Percentiles rank a stretch among this genome's conserved stretches.
Conservation (phyloP, 2,797 vertebrate species). For the Chiroxiphia lanceolata region DNA sequence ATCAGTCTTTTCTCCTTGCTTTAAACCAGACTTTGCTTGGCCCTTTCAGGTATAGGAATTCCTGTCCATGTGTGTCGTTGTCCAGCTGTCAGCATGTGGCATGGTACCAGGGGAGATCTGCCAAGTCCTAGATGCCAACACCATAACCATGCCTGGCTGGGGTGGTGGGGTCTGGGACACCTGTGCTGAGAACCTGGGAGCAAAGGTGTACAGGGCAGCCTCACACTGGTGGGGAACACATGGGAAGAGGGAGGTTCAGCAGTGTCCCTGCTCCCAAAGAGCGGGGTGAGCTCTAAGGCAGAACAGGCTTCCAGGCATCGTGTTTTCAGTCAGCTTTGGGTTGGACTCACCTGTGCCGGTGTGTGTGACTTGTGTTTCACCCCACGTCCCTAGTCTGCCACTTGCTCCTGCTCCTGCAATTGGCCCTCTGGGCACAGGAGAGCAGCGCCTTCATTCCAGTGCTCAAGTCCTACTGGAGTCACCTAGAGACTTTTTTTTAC, state of each 20-base stretch:
- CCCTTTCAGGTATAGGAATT: neutral
- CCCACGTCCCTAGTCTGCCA: neutral
- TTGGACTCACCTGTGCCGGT: neutral
- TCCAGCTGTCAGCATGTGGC: neutral
- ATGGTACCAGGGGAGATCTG: neutral
- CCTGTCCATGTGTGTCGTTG: neutral
- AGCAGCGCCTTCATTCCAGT: neutral
- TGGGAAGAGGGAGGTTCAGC: neutral
- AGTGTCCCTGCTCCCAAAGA: no score
- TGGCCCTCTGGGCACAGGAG: neutral
- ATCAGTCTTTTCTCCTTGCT: neutral
- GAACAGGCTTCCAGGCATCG: neutral
- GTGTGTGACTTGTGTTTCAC: neutral
- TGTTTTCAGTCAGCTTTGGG: neutral
- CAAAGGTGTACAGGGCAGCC: neutral
- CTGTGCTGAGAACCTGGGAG: neutral
- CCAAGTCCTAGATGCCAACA: neutral
- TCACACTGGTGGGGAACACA: accelerated
- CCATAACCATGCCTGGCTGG: neutral
- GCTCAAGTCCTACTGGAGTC: neutral
- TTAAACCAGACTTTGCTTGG: neutral
- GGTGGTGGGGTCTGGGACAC: accelerated
- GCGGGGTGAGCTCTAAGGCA: accelerated
- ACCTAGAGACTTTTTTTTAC: conserved; percentile 12
- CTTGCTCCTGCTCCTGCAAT: neutral